A percentile compares a stretch with the other conserved stretches of the same genome.
phyloP scores from a whole-genome alignment of 2,113 vertebrate species.

The Ptychochromis oligacanthus region DNA sequence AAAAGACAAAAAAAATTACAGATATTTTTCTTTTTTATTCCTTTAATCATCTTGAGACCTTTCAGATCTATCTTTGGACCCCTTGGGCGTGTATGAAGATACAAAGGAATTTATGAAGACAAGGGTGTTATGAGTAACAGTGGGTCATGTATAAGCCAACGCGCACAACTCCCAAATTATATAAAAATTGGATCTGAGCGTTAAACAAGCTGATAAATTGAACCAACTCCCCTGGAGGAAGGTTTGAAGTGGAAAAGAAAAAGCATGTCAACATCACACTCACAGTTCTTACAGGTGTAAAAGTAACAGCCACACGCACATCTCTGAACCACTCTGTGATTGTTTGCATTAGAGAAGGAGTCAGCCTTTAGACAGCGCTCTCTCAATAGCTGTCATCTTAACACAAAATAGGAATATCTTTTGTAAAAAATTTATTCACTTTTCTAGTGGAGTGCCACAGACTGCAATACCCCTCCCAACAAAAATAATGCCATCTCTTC shows the following conservation, averaged over 20 bases:
- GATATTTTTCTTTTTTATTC: neutral
- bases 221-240: neutral
- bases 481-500: neutral
- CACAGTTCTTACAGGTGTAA: conserved; percentile 6
- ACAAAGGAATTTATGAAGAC: conserved; percentile 1
- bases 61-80: neutral
- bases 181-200: neutral
- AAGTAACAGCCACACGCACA: neutral
- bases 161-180: neutral
- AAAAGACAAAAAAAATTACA: neutral
- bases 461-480: neutral
- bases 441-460: neutral
- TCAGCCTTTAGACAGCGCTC: neutral
- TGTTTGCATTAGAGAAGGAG: neutral
- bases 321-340: neutral
- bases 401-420: neutral
- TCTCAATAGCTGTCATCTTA: neutral
- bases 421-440: conserved; percentile 1
- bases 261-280: neutral
- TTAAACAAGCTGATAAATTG: neutral
- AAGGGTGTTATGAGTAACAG: neutral
- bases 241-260: neutral
- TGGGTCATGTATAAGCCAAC: neutral
- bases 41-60: neutral
- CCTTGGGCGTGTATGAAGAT: conserved; percentile 7